Evolutionary conservation across 2,888 invertebrate species (phyloP), one percentile per base, ranked within the genome.

Genomic region (Nymphalis c-album): DNA sequence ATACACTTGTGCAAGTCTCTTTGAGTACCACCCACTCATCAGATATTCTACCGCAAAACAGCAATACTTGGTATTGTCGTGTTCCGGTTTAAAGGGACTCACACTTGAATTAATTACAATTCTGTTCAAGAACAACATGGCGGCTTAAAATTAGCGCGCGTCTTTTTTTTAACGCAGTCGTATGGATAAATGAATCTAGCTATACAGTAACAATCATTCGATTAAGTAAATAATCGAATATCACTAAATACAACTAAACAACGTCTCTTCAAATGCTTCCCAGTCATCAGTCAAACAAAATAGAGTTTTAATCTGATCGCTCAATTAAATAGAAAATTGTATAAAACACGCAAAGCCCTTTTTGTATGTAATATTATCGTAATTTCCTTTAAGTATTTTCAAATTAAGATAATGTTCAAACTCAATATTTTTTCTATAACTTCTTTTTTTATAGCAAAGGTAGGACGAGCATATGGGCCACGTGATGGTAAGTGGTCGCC

Each of bases 311-410:
- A 40, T 40, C 16, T 46, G 60, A 65, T 65, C 31, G 65, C 20
- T 60, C 46, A 51, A 65, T 65, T 60, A 65, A 53, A 51, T 60
- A n/a, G 55, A 46, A 60, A 65, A 60, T 65, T 55, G 60, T 55
- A 55, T 18, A 47, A 20, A 47, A 48, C 65, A 65, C 65, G 65
- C 65, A 60, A 65, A 20, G 35, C n/a, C 40, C 40, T 40, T 57
- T 18, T n/a, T 7, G 40, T 40, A 13, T 13, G 13, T 40, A 40
- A 40, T 40, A 13, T 40, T 40, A 13, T 40, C 40, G 10, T 57
- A 17, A 40, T 40, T 35, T 40, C n/a, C 40, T 57, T 18, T n/a
- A 40, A 35, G 57, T 53, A 53, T 13, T 53, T 53, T 53, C 7
- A 53, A 26, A 53, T 53, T 53, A 26, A 53, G 13, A 13, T 16